phyloP scores from a whole-genome alignment of 2,113 vertebrate species.

The Alethe diademata region DNA sequence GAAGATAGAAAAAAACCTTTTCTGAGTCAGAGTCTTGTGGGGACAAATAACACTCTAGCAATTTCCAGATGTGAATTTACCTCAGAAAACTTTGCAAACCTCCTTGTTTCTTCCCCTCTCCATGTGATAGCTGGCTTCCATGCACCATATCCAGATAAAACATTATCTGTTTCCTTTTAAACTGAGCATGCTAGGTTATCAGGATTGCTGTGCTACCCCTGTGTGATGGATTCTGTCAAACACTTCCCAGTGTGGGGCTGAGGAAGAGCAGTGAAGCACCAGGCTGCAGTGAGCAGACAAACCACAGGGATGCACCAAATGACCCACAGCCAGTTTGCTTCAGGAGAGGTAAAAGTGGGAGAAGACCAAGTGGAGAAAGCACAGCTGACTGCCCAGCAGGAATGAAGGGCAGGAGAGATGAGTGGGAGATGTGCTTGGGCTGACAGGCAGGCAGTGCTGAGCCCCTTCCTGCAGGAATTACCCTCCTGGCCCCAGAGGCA shows the following conservation, averaged over 20 bases:
- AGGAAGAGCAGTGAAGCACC: background rate
- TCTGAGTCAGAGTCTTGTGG: background rate
- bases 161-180: background rate
- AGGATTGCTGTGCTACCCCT: background rate
- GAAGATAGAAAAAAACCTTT: background rate
- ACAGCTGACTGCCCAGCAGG: background rate
- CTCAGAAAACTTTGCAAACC: background rate
- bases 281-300: background rate
- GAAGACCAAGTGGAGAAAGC: background rate
- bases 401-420: background rate
- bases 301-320: background rate
- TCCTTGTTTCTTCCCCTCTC: background rate
- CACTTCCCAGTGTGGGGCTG: background rate
- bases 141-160: background rate
- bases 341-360: background rate
- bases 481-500: background rate
- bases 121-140: background rate
- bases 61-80: background rate
- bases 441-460: background rate
- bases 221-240: background rate
- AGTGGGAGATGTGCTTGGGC: background rate
- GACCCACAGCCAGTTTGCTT: background rate
- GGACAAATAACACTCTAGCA: background rate
- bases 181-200: background rate
- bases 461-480: background rate